Evolutionary conservation across 2,797 vertebrate species (phyloP), one percentile per base, ranked within the genome.

Genomic region (Hypotaenidia okinawae): DNA sequence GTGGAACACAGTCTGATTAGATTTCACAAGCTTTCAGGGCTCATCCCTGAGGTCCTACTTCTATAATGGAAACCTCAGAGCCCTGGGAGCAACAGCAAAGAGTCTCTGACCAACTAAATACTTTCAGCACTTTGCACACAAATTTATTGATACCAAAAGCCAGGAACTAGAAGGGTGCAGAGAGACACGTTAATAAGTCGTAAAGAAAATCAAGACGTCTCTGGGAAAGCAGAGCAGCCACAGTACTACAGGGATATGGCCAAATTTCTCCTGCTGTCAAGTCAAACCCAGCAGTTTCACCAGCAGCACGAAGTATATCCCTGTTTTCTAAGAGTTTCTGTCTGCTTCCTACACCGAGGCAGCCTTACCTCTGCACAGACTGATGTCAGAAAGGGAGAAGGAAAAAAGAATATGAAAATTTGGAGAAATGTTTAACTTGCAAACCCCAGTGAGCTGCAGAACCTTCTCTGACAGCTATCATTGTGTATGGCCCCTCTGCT

Each of bases 241-340:
- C 4, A 35, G 43, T 8, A 19, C 23, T 28, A 6, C 13, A 13
- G 47, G 84, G 69, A 21, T 9, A 39, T 1, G 57, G 51, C 57
- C 66, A 87, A 70, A 55, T 17, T 57, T 62, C 54, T 85, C 89
- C 77, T 21, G 47, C 77, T 58, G 63, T 58, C 80, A 90, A 80
- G 69, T 54, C 79, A 84, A 93, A 96, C 64, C 95, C 92, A 97
- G 93, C 68, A n/a, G 57, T 78, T 95, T 69, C 74, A 79, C 83
- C 73, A 76, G 84, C 52, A 93, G 87, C 91, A 87, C 30, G 77
- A 77, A 82, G 69, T n/a, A 59, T 8, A 55, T 5, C 35, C 47
- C 72, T 59, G 10, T 35, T 37, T 80, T 84, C 88, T n/a, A 8
- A 93, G 88, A 73, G 52, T 78, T 84, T 87, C 72, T 63, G 55